Evolutionary conservation across 2,888 invertebrate genomes (phyloP), one percentile per base, ranked within the genome.

Genomic region (Rhagonycha lutea): DNA sequence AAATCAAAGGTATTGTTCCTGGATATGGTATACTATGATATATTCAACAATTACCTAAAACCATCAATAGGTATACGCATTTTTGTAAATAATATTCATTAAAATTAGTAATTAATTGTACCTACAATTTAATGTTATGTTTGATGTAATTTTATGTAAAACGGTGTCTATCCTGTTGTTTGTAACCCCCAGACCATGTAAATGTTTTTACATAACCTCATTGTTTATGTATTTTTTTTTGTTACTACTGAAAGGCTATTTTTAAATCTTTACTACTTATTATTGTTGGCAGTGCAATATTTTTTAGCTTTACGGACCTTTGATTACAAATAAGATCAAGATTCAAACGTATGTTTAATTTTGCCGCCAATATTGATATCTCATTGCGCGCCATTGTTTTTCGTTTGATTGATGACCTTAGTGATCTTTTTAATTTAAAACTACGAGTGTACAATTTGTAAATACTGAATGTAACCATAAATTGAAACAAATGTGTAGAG

Each of bases 1-100:
- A 81, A 83, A 82, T 61, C 26, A 74, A 76, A 73, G 76, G 73
- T 84, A 83, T 85, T 86, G 85, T 86, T 86, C 84, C 87, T 86
- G 82, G 84, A 82, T 85, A 18, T 18, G 85, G 85, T 85, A 84
- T 68, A 63, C 28, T 60, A 32, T 61, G 29, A 32, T 26, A 23
- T 71, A 70, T 61, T 76, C 68, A 76, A 23, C 12, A 73, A 73
- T 68, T 26, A 61, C 67, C 29, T 62, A 47, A n/a, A n/a, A 29
- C 47, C 47, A 47, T 47, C 47, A 47, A 32, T 70, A 7, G 61
- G n/a, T 70, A 70, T 70, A 73, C 73, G 76, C 73, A 76, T 76
- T 72, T 72, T 70, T 76, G 77, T 77, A 77, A 72, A 77, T 77
- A 76, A n/a, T 69, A 18, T 29, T 61, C 72, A 32, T 29, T 74